These are phyloP conservation scores for Alviniconcha marisindica DNA, from an alignment of 1,140 invertebrate species.

Conservation along the genomic window DNA sequence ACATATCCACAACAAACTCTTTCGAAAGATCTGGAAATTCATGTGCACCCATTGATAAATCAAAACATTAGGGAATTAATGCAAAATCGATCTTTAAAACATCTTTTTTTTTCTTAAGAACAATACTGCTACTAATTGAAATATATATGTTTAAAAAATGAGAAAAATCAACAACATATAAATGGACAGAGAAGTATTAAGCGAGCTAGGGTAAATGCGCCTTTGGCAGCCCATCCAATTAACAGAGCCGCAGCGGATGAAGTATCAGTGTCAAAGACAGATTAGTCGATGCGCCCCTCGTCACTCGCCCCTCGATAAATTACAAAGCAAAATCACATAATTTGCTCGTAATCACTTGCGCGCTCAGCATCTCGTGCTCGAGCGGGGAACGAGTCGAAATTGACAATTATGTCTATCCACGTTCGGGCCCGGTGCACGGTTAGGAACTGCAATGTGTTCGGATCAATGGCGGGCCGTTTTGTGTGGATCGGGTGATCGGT, in stretches of 20 bases:
- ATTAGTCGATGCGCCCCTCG: background rate
- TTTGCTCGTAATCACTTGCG: constrained; percentile 28
- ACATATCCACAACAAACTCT: too few relatives aligned
- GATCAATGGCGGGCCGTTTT: constrained; percentile 28
- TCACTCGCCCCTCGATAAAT: constrained; percentile 17
- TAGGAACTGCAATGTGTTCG: background rate
- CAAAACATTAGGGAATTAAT: too few relatives aligned
- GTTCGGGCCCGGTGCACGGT: background rate
- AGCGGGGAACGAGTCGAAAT: background rate
- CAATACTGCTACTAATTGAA: too few relatives aligned
- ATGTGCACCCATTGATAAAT: too few relatives aligned
- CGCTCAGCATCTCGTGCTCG: background rate
- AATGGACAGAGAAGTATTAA: too few relatives aligned
- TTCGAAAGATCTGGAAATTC: too few relatives aligned
- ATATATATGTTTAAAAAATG: too few relatives aligned
- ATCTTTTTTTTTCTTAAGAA: too few relatives aligned
- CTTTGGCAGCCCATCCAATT: constrained; percentile 7
- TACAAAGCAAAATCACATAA: constrained; percentile 30
- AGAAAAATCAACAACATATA: too few relatives aligned
- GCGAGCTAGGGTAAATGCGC: too few relatives aligned
- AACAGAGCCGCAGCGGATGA: background rate
- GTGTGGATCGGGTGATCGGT: background rate
- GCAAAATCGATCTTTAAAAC: too few relatives aligned
- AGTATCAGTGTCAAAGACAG: constrained; percentile 27
- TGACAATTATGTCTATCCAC: constrained; percentile 37